Evolutionary conservation across 2,888 invertebrate genomes (phyloP).

Genomic region (Auanema sp.): DNA sequence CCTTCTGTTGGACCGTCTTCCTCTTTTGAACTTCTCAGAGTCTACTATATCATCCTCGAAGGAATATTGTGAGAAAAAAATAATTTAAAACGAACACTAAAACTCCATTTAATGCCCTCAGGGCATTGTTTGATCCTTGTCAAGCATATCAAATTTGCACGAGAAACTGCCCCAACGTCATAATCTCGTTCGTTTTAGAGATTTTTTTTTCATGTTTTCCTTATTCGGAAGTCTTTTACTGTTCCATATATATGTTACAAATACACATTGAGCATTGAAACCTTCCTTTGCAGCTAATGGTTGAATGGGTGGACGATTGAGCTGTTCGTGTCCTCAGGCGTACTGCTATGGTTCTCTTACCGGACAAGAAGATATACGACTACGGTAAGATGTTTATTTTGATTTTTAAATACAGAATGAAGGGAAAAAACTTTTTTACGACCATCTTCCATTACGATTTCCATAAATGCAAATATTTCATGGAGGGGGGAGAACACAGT

Average conservation of each 20-base stretch:
- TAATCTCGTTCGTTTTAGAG: too few relatives aligned
- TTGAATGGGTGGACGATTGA: conserved; percentile 14
- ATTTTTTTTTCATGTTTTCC: too few relatives aligned
- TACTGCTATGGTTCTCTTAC: conserved; percentile 16
- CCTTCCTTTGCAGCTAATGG: background rate
- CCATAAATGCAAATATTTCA: background rate
- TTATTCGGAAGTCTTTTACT: background rate
- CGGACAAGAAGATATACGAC: background rate
- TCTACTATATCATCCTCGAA: too few relatives aligned
- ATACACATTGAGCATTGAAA: background rate
- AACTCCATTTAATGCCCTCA: too few relatives aligned
- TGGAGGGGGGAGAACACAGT: background rate
- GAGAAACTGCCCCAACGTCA: too few relatives aligned
- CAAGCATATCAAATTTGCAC: too few relatives aligned
- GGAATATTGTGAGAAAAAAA: too few relatives aligned
- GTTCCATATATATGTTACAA: too few relatives aligned
- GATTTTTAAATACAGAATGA: background rate
- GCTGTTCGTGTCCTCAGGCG: conserved; percentile 19
- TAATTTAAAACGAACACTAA: too few relatives aligned
- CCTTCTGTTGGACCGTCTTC: too few relatives aligned
- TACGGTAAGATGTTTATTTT: conserved; percentile 12
- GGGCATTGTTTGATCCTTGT: too few relatives aligned
- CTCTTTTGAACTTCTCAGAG: too few relatives aligned
- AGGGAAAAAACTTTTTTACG: background rate
- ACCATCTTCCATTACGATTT: background rate